Conservation (phyloP, 1,140 invertebrate genomes). For the Apocrypta bakeri region DNA sequence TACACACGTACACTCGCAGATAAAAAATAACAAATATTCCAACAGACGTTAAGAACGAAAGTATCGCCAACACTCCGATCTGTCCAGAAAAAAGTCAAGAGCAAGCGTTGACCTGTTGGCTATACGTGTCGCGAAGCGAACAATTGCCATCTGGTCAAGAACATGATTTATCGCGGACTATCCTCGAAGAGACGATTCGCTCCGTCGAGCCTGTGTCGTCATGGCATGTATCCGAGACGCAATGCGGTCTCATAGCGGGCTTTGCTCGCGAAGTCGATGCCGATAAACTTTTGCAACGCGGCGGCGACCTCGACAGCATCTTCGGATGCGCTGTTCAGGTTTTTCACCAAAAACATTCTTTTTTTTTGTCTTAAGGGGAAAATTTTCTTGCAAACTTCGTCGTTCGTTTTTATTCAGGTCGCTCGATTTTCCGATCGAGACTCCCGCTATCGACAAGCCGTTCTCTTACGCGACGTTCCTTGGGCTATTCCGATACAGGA, state of each 20-base stretch:
- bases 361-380: too few species aligned
- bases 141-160: constrained; percentile 1
- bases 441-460: constrained; percentile 67
- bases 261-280: constrained; percentile 69
- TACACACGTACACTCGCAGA: too few species aligned
- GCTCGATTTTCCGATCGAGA: constrained; percentile 72
- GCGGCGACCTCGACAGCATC: constrained; percentile 63
- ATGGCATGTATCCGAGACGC: constrained; percentile 70
- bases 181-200: constrained; percentile 67
- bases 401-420: constrained; percentile 57
- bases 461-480: constrained; percentile 72
- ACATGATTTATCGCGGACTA: constrained; percentile 55
- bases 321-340: constrained; percentile 72
- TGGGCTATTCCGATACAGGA: constrained; percentile 73
- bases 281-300: constrained; percentile 66
- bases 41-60: neutral
- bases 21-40: neutral
- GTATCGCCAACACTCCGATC: constrained; percentile 11
- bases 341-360: neutral
- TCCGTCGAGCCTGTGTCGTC: constrained; percentile 59
- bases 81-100: constrained; percentile 4
- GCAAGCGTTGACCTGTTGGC: constrained; percentile 62
- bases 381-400: too few species aligned
- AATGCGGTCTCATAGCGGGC: constrained; percentile 69
- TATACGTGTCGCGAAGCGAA: constrained; percentile 66